These are phyloP conservation scores for Tretioscincus oriximinensis DNA, from an alignment of 2,113 vertebrate genomes.

Conservation along the genomic window DNA sequence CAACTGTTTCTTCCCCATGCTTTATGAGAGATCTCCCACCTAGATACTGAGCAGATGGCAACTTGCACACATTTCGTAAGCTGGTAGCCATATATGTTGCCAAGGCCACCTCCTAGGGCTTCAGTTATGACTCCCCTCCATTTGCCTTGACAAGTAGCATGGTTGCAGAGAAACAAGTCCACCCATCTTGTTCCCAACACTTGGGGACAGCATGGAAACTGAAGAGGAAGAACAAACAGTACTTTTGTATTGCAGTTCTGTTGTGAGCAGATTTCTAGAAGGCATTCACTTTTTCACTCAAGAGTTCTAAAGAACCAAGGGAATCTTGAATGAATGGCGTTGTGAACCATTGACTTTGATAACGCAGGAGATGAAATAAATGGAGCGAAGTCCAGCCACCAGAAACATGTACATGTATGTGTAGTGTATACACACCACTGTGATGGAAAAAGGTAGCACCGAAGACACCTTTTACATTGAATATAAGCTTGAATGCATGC, in stretches of 20 bases:
- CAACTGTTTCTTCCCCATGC: too few relatives aligned
- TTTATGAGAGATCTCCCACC: too few relatives aligned
- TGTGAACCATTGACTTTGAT: too few relatives aligned
- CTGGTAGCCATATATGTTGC: too few relatives aligned
- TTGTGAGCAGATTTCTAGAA: background rate
- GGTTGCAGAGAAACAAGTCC: background rate
- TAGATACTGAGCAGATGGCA: too few relatives aligned
- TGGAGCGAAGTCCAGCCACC: background rate
- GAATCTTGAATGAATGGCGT: background rate
- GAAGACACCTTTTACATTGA: background rate
- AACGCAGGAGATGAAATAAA: too few relatives aligned
- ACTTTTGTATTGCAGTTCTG: background rate
- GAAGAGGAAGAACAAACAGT: too few relatives aligned
- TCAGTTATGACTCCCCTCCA: too few relatives aligned
- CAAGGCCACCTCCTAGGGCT: too few relatives aligned
- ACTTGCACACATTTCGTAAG: too few relatives aligned
- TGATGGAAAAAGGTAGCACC: background rate
- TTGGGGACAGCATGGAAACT: background rate
- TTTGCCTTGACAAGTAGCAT: background rate
- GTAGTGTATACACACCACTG: too few relatives aligned
- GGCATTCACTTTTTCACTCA: background rate
- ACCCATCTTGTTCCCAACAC: too few relatives aligned
- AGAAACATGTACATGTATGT: background rate
- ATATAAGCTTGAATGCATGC: background rate
- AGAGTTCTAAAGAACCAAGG: background rate